phyloP scores from a whole-genome alignment of 2,113 vertebrate genomes.

The Antechinus stuartii region DNA sequence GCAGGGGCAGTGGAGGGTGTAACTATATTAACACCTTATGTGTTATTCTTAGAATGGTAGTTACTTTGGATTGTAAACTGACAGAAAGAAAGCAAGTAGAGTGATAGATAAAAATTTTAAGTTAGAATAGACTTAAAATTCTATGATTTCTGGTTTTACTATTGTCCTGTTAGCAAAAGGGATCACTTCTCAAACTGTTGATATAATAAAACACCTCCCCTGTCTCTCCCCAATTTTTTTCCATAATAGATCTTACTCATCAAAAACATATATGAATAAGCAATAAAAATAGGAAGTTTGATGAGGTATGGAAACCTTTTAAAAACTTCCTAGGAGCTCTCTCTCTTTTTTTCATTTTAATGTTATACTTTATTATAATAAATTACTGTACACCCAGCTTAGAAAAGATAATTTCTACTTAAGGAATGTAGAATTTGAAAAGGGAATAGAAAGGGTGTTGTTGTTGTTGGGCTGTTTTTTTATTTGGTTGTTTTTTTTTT shows the following conservation, averaged over 20 bases:
- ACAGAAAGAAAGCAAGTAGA: background rate
- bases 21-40: background rate
- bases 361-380: conserved; percentile 42
- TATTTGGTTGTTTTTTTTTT: conserved; percentile 9
- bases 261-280: background rate
- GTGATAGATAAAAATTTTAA: background rate
- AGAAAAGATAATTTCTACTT: conserved; percentile 23
- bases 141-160: background rate
- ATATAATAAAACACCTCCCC: conserved; percentile 6
- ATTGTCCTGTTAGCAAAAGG: conserved; percentile 13
- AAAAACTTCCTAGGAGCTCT: background rate
- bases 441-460: background rate
- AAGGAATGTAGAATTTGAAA: conserved; percentile 8
- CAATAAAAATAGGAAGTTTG: conserved; percentile 32
- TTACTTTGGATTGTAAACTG: conserved; percentile 31
- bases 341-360: background rate
- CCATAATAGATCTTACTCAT: conserved; percentile 7
- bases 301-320: conserved; percentile 13
- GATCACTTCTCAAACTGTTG: conserved; percentile 13
- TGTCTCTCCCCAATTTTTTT: background rate
- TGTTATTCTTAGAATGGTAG: background rate
- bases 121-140: background rate
- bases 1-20: background rate
- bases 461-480: background rate
- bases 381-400: conserved; percentile 8